Evolutionary conservation across 2,888 invertebrate species (phyloP), one percentile per base, ranked within the genome.

Genomic region (Camponotus fellah): DNA sequence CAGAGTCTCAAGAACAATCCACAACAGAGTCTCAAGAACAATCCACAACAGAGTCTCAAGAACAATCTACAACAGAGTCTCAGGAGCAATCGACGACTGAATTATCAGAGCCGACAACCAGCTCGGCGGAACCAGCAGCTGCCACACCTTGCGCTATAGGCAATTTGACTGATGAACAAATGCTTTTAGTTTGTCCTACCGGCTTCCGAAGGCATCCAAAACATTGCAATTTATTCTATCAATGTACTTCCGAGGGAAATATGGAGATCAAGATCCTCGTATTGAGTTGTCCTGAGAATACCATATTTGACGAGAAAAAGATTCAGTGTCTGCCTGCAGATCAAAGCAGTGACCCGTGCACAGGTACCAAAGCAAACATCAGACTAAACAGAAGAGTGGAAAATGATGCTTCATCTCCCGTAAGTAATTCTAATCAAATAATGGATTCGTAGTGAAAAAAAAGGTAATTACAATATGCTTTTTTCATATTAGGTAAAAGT

Each of bases 121-220:
- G 37, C 88, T 26, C 26, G 86, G 62, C 72, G 0, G 72, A 60
- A 21, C n/a, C 77, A 4, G n/a, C 56, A 26, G 32, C 74, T 65
- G n/a, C 85, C 0, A 88, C 93, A 32, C 91, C 93, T 9, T 95
- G 95, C 79, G 91, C 93, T 40, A 82, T 93, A 14, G 94, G 93
- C 46, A 93, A 97, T 89, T 95, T 97, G 12, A 96, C 97, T 75
- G 96, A 96, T 32, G 97, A 97, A 86, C 98, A 98, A 95, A 95
- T 97, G 86, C 95, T 97, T 17, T 96, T 97, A 82, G 96, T 97
- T 2, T 98, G 98, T 92, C 98, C 98, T 10, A 97, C 98, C 8
- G 98, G 98, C 56, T 98, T 98, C 95, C 96, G 96, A 92, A 96
- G 97, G 87, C 98, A 98, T 95, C 98, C 98, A 0, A 97, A 97